Evolutionary conservation across 2,888 invertebrate genomes (phyloP), one percentile per base, ranked within the genome.

Genomic region (Standfussiana lucernea): DNA sequence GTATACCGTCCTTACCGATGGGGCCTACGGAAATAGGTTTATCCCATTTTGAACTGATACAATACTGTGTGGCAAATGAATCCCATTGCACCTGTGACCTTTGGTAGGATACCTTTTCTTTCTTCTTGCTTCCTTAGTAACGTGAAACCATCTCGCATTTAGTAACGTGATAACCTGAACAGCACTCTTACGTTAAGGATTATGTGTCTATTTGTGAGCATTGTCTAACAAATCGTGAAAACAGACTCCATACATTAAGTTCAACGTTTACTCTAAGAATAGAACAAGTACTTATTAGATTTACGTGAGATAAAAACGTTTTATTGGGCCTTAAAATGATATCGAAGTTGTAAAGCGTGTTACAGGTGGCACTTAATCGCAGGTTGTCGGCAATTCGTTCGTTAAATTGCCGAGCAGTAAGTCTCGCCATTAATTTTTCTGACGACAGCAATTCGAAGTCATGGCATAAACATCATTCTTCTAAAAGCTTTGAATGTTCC

Each of bases 391-490:
- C 91, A 91, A 92, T 92, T 93, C 91, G 91, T 91, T 91, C 88
- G 88, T 86, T 89, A 90, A 92, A 93, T 91, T 89, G 90, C 90
- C 88, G 85, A 90, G 86, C 86, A 85, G 89, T 93, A 92, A 93
- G 90, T 82, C 79, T 86, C 83, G 76, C 88, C 93, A 94, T 94
- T 92, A 93, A 93, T 94, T 93, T 93, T 93, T 93, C 90, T 88
- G 91, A 93, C 90, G 93, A 92, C 91, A 92, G 90, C 90, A 90
- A 90, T 93, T 92, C 89, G 89, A 91, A 91, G 92, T 91, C 91
- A 92, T 89, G 91, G 88, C 90, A 90, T 91, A 93, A 92, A 93
- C 91, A 93, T 93, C 86, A 90, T 91, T 92, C 91, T 90, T 92
- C 86, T 88, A 88, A 91, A 89, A 88, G 90, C 89, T 91, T 86